Base-by-base conservation (phyloP, 2,797 vertebrate genomes). In the Buphagus erythrorhynchus region DNA sequence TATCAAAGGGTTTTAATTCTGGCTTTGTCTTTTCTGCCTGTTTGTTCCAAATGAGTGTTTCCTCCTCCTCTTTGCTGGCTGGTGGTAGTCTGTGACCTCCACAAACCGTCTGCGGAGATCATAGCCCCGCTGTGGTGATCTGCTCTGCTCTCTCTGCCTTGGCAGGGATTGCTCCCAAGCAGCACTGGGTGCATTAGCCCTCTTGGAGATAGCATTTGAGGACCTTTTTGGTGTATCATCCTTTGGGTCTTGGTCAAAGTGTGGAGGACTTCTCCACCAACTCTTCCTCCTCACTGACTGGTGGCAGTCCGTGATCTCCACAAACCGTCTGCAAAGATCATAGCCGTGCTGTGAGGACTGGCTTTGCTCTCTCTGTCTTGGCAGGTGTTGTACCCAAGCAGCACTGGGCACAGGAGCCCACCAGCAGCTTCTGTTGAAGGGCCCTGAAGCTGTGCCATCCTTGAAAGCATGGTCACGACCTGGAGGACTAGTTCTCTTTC, bases 391-490 rank as follows among this genome's bases (percentile, higher is more conserved):
- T 22, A 71, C 31, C 40, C 8, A 33, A 59, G 58, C 24, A 43
- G 58, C 29, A 31, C 20, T 22, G 36, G 63, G 16, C 2, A 16
- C 43, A 51, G 58, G 45, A 71, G n/a, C 15, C 33, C 21, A 40
- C 26, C 16, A 28, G 54, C 43, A 88, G 38, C 29, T 68, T 55
- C 11, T 25, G 5, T 26, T 63, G 28, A 38, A 54, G 40, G 28
- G 16, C 19, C 35, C 33, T 69, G 85, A 38, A 58, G 57, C 33
- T 46, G 36, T 25, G 5, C 28, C 43, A 58, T 52, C 33, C 43
- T 43, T 73, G 38, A 33, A 14, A 42, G 19, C 3, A 1, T 26
- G 22, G 13, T 69, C 55, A 38, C 0, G 0, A 31, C 38, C 7
- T 15, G 20, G 31, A 68, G 55, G 45, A 46, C 16, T 31, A 36